phyloP scores from a whole-genome alignment of 2,113 vertebrate genomes.

The Jaculus jaculus region DNA sequence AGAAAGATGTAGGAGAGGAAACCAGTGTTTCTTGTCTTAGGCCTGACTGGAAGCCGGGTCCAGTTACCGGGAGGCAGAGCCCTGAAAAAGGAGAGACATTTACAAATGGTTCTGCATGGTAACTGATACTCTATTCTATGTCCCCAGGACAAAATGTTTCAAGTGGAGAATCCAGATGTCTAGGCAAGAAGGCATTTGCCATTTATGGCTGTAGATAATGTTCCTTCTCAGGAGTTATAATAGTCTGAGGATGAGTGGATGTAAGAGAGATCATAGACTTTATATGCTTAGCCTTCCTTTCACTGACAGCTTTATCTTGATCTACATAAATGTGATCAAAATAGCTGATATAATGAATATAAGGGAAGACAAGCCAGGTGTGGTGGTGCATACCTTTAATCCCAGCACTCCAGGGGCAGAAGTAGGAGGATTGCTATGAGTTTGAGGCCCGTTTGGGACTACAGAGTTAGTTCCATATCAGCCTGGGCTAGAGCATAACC shows the following conservation, averaged over 20 bases:
- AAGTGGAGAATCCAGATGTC: not conserved
- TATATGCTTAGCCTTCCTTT: not conserved
- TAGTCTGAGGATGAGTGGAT: not conserved
- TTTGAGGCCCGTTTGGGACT: too few species aligned
- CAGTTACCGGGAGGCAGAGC: not conserved
- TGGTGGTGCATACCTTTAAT: too few species aligned
- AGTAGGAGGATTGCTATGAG: too few species aligned
- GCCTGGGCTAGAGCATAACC: too few species aligned
- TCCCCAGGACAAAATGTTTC: not conserved
- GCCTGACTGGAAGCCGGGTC: not conserved
- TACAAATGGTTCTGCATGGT: not conserved
- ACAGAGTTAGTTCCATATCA: too few species aligned
- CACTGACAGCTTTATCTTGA: constrained; percentile 28
- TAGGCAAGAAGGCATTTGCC: not conserved
- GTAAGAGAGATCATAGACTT: not conserved
- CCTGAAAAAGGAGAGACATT: not conserved
- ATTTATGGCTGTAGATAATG: not conserved
- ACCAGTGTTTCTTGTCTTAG: not conserved
- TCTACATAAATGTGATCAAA: not conserved
- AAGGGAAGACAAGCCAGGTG: not conserved
- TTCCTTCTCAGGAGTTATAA: not conserved
- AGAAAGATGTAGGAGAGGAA: not conserved
- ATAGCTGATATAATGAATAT: not conserved
- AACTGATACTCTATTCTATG: not conserved
- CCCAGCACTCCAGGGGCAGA: too few species aligned